A percentile compares a stretch with the other conserved stretches of the same genome.
These are phyloP conservation scores for Drosophila anomelani DNA, from an alignment of 2,888 invertebrate genomes.

Conservation along the genomic window DNA sequence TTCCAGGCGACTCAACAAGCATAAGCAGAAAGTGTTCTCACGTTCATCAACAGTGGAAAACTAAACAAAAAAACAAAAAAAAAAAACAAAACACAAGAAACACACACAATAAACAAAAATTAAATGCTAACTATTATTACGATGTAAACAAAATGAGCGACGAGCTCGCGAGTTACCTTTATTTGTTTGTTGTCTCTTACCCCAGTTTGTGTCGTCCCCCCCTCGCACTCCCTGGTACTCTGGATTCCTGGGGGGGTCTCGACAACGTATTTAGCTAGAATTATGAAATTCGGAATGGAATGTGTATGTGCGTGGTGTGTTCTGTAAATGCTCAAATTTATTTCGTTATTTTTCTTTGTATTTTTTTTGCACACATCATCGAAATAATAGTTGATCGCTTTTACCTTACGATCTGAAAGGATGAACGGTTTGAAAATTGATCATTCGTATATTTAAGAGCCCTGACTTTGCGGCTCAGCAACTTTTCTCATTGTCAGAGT, in stretches of 20 bases:
- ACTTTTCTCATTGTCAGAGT: neutral
- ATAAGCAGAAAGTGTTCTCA: conserved; percentile 53
- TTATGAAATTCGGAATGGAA: conserved; percentile 15
- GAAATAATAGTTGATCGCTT: neutral
- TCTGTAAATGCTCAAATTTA: neutral
- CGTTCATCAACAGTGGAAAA: conserved; percentile 58
- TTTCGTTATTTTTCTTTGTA: neutral
- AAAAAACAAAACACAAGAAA: conserved; percentile 35
- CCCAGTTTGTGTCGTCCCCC: neutral
- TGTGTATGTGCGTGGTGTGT: neutral
- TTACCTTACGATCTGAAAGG: neutral
- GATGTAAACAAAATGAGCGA: conserved; percentile 48
- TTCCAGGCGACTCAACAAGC: conserved; percentile 34
- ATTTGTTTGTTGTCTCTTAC: conserved; percentile 9
- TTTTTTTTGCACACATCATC: neutral
- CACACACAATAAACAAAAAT: conserved; percentile 35
- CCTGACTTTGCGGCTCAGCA: too few species aligned
- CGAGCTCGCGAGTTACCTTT: conserved; percentile 27
- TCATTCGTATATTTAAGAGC: too few species aligned
- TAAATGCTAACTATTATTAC: conserved; percentile 59
- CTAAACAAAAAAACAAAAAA: conserved; percentile 33
- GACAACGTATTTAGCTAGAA: conserved; percentile 13
- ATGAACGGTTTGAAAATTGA: neutral
- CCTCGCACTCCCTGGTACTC: conserved; percentile 10
- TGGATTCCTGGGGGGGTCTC: conserved; percentile 9